A percentile compares a stretch with the other conserved stretches of the same genome.
phyloP scores from a whole-genome alignment of 2,113 vertebrate species.

The Toxostoma redivivum region DNA sequence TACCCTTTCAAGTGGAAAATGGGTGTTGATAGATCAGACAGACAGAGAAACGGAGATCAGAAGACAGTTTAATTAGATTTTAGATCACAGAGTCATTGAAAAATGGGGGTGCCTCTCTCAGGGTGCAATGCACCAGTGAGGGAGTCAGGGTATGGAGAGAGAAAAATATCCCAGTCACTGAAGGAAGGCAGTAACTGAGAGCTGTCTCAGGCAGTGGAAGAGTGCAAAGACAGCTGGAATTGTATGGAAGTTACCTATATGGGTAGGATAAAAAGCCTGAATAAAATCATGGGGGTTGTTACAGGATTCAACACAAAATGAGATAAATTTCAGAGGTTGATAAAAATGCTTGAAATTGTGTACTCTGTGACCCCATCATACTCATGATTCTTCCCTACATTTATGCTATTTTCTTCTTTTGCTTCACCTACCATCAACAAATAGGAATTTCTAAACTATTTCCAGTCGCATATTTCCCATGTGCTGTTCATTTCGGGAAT shows the following conservation, averaged over 20 bases:
- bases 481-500: not conserved
- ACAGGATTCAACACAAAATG: not conserved
- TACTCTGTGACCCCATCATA: not conserved
- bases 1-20: constrained; percentile 30
- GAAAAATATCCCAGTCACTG: not conserved
- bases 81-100: not conserved
- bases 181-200: not conserved
- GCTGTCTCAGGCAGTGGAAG: not conserved
- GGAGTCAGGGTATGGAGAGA: not conserved
- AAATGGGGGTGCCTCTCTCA: not conserved
- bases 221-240: not conserved
- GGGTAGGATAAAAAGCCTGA: not conserved
- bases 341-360: not conserved
- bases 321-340: not conserved
- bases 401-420: not conserved
- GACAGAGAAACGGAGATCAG: not conserved
- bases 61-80: constrained; percentile 6
- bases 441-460: not conserved
- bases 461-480: not conserved
- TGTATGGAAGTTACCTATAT: not conserved
- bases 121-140: not conserved
- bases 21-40: not conserved
- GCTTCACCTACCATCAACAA: not conserved
- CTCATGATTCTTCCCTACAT: not conserved
- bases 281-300: not conserved